Evolutionary conservation across 2,888 invertebrate genomes (phyloP).

Genomic region (Sialis fuliginosa): DNA sequence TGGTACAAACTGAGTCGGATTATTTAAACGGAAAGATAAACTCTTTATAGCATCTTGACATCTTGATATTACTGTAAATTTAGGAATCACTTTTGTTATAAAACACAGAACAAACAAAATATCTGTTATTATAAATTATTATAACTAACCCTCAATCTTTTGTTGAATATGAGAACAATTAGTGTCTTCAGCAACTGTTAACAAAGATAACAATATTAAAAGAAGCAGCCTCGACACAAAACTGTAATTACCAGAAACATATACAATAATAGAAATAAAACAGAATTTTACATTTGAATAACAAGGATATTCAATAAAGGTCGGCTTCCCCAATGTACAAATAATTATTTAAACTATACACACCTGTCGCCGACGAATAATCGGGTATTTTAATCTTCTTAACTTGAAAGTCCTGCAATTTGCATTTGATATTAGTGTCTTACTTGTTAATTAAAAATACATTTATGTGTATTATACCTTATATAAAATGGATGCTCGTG

Average conservation of each 20-base stretch:
- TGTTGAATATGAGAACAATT: slow-evolving; percentile 16
- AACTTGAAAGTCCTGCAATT: slow-evolving; percentile 23
- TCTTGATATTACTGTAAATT: slow-evolving; percentile 22
- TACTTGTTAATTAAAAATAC: too few relatives aligned
- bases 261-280: too few relatives aligned
- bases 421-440: slow-evolving; percentile 1
- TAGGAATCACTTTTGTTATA: not conserved
- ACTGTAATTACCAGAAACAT: too few relatives aligned
- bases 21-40: slow-evolving; percentile 16
- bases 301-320: too few relatives aligned
- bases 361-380: slow-evolving; percentile 23
- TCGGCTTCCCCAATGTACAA: too few relatives aligned
- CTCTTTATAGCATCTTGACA: slow-evolving; percentile 24
- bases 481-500: too few relatives aligned
- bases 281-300: too few relatives aligned
- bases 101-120: too few relatives aligned
- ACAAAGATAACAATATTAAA: not conserved
- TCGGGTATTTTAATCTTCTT: slow-evolving; percentile 24
- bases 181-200: not conserved
- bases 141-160: slow-evolving; percentile 24
- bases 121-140: not conserved
- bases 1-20: slow-evolving; percentile 16
- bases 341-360: slow-evolving; percentile 8
- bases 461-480: too few relatives aligned
- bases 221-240: too few relatives aligned